Percentiles rank a stretch among this genome's conserved stretches.
Conservation (phyloP, 2,113 vertebrate genomes). For the Seriola aureovittata region DNA sequence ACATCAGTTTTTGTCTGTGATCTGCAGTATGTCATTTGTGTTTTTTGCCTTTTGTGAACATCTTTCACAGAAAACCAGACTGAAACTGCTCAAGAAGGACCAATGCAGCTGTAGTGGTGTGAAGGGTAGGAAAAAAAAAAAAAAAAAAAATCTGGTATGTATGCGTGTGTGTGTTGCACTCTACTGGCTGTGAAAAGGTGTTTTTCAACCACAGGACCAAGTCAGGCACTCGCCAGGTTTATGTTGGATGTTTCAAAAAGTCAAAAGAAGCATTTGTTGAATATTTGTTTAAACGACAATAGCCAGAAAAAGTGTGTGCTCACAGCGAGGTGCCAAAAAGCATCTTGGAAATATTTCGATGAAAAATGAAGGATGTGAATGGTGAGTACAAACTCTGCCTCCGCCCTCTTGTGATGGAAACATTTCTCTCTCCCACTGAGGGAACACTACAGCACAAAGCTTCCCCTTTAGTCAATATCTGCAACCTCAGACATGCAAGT, state of each 20-base stretch:
- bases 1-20: not conserved
- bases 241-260: constrained; percentile 33
- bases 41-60: not conserved
- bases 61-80: constrained; percentile 6
- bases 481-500: not conserved
- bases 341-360: constrained; percentile 48
- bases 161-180: not conserved
- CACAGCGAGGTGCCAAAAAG: constrained; percentile 23
- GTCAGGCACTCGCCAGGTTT: constrained; percentile 9
- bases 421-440: constrained; percentile 18
- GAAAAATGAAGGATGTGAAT: constrained; percentile 48
- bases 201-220: constrained; percentile 1
- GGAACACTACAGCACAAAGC: not conserved
- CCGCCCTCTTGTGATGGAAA: constrained; percentile 17
- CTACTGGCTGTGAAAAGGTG: not conserved
- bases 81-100: not conserved
- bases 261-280: constrained; percentile 41
- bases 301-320: constrained; percentile 23
- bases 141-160: not conserved
- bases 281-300: constrained; percentile 50
- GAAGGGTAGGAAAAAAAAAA: not conserved
- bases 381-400: constrained; percentile 16
- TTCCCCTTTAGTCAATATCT: constrained; percentile 11
- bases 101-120: not conserved
- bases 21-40: not conserved